phyloP scores from a whole-genome alignment of 2,888 invertebrate genomes.

The Drosophila bunnanda region DNA sequence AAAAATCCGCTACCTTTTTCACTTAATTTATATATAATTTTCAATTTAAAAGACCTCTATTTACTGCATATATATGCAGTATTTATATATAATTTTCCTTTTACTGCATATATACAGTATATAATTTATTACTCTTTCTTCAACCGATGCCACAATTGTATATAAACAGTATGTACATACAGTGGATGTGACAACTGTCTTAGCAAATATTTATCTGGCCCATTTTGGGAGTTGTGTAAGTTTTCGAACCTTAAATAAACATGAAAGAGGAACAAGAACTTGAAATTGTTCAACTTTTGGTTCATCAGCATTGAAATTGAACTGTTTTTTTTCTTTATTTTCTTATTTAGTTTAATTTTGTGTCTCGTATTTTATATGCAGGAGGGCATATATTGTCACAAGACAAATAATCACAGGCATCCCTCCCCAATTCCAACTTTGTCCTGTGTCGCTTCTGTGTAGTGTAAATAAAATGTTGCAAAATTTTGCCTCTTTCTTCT shows the following conservation, averaged over 20 bases:
- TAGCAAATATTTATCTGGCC: constrained; percentile 64
- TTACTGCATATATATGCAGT: too few species aligned
- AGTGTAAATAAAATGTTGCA: constrained; percentile 76
- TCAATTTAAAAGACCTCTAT: not conserved
- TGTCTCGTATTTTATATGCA: constrained; percentile 68
- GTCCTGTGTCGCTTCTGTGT: constrained; percentile 26
- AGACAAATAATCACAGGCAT: constrained; percentile 64
- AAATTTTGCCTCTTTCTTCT: constrained; percentile 49
- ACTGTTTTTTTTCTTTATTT: constrained; percentile 33
- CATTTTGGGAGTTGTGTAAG: constrained; percentile 67
- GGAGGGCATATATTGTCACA: constrained; percentile 71
- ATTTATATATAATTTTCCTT: not conserved
- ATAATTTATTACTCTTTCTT: not conserved
- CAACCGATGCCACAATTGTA: not conserved
- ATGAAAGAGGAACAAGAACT: constrained; percentile 62
- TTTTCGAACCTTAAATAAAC: constrained; percentile 67
- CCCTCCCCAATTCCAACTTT: constrained; percentile 3
- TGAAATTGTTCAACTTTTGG: constrained; percentile 41
- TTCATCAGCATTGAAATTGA: constrained; percentile 74
- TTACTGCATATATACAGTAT: not conserved
- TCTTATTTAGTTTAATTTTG: constrained; percentile 31
- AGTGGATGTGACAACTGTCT: constrained; percentile 5
- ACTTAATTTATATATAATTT: not conserved
- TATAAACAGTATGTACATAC: too few species aligned
- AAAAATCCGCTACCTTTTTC: not conserved